Base-by-base conservation (phyloP, 2,888 invertebrate species). In the Drosophila cracens region DNA sequence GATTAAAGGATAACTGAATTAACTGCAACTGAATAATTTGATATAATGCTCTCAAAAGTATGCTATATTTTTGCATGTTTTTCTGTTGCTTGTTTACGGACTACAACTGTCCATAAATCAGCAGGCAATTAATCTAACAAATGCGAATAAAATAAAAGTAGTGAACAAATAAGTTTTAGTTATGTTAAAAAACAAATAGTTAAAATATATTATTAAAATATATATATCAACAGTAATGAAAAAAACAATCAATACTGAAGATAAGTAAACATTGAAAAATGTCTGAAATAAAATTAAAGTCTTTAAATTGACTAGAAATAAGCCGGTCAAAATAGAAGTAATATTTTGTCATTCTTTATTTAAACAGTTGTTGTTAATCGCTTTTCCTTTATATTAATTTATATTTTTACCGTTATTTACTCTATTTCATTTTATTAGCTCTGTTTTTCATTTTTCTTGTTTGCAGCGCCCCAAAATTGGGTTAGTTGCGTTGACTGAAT, bases 321-420 rank as follows among this genome's bases (percentile, higher is more conserved):
- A 21, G 21, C 4, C 7, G 2, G 0, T 4, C 13, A 21, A 21
- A 21, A 46, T 2, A 4, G 2, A 1, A 7, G 4, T 0, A 16
- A 4, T 8, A 46, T 21, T 46, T 21, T 16, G 4, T 6, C 4
- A 0, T 8, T 0, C 16, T 18, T 8, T 18, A 8, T 38, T 4
- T 4, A 0, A 8, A 7, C 3, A 18, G 18, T 38, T 38, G 2
- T 18, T 18, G 1, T 36, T 36, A 36, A 16, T 18, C 16, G 7
- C 3, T 43, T 2, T 6, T 6, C 1, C 13, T 1, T 10, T n/a
- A 10, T n/a, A n/a, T 2, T 0, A 0, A 46, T 7, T 7, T 13
- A 38, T 8, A 4, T 16, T 46, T 21, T 21, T 46, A 16, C 0
- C 1, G 8, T 0, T 1, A 16, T 16, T 0, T 46, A 25, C 1